phyloP scores from a whole-genome alignment of 2,888 invertebrate species.

The Sisyra nigra region DNA sequence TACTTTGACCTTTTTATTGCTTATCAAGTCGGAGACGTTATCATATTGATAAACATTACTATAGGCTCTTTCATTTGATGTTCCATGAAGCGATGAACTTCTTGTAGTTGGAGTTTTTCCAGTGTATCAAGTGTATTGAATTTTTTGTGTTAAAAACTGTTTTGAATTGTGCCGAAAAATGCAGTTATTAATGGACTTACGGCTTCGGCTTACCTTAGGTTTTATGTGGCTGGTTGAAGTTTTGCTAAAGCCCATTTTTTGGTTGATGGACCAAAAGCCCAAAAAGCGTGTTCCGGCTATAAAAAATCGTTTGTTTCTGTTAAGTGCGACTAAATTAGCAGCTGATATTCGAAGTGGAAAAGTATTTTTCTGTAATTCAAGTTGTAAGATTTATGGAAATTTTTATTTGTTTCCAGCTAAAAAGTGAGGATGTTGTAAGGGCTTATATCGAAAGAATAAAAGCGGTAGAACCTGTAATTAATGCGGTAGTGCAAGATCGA shows the following conservation, averaged over 20 bases:
- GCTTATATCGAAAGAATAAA: slow-evolving; percentile 46
- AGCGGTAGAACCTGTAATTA: slow-evolving; percentile 48
- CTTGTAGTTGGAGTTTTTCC: no score
- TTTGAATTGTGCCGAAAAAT: no score
- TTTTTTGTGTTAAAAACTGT: no score
- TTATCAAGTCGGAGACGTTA: no score
- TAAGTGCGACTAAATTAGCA: slow-evolving; percentile 47
- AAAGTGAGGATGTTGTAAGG: slow-evolving; percentile 37
- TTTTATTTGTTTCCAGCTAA: slow-evolving; percentile 29
- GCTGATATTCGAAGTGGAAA: slow-evolving; percentile 47
- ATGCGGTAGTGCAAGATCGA: slow-evolving; percentile 51
- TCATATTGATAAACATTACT: no score
- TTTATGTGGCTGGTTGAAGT: not conserved
- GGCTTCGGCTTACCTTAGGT: no score
- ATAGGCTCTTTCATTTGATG: no score
- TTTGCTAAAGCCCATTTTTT: not conserved
- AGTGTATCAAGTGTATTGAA: no score
- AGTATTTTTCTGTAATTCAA: slow-evolving; percentile 23
- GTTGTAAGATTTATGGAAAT: no score
- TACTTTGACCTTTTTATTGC: no score
- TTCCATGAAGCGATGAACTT: no score
- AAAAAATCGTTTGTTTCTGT: slow-evolving; percentile 43
- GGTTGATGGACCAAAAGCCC: not conserved
- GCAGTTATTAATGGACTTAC: no score
- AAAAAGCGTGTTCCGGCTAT: slow-evolving; percentile 32